These are phyloP conservation scores for Sinella curviseta DNA, from an alignment of 1,140 invertebrate species.

Conservation along the genomic window DNA sequence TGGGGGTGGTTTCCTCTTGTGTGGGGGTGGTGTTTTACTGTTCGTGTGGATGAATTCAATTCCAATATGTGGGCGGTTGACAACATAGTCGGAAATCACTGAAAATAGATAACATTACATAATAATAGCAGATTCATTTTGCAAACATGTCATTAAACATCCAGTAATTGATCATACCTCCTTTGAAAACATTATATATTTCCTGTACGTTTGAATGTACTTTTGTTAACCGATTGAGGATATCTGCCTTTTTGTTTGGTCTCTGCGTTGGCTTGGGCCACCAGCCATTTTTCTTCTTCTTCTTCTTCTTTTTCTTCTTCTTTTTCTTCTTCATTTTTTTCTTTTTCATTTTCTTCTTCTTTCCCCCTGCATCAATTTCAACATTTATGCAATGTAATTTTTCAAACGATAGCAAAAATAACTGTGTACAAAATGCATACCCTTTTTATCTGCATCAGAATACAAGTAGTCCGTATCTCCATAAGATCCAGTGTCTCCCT, in stretches of 20 bases:
- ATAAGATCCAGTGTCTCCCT: neutral
- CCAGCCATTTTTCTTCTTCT: constrained; percentile 17
- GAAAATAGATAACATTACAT: neutral
- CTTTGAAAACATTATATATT: constrained; percentile 31
- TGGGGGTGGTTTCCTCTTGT: neutral
- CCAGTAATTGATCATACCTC: neutral
- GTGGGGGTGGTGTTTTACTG: neutral
- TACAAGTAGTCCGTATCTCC: neutral
- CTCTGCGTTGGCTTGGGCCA: neutral
- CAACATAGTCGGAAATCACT: constrained; percentile 28
- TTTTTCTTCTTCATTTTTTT: constrained; percentile 21
- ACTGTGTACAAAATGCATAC: neutral
- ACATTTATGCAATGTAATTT: neutral
- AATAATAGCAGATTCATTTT: neutral
- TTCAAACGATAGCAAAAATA: neutral
- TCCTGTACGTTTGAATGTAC: constrained; percentile 31
- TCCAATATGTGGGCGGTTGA: constrained; percentile 29
- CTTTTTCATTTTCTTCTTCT: neutral
- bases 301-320: constrained; percentile 28
- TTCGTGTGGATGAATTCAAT: constrained; percentile 24
- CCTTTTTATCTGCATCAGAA: neutral
- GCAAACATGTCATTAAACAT: neutral
- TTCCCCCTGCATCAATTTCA: neutral
- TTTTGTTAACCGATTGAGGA: constrained; percentile 31
- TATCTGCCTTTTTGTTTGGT: constrained; percentile 25